Evolutionary conservation across 2,113 vertebrate species (phyloP), one percentile per base, ranked within the genome.

Genomic region (Ageneiosus marmoratus): DNA sequence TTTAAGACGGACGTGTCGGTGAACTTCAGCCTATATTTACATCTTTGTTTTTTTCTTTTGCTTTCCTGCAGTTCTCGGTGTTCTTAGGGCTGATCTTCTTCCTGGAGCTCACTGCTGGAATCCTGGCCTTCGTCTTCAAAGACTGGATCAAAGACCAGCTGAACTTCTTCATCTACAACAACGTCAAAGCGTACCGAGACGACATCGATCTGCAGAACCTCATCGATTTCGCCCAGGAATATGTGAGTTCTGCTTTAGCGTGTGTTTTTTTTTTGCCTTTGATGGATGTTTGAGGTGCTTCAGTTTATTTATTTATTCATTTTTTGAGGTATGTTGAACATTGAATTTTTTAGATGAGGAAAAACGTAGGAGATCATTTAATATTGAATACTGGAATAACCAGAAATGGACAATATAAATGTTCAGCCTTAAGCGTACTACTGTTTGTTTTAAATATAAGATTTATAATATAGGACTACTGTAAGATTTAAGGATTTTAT

Each of bases 81-180:
- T 97, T 97, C 92, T 92, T 97, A 56, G 96, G 96, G 78, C 95
- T 97, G 91, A 97, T 97, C 90, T 97, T 97, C 90, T 97, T 97
- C 93, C 87, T 97, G 93, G 96, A 97, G 92, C 92, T 97, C 86
- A 96, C 96, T 0, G 94, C 96, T 0, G 96, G 96, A 81, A 95
- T 97, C 90, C 92, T 97, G 37, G 96, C 96, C 87, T 97, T 97
- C 1, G 95, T 97, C 81, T 97, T 97, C 88, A 97, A 97, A 86
- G 96, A 96, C 90, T 97, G 96, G 96, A 96, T 97, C 92, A 96
- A 97, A 92, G 96, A 97, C 91, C 96, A 97, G 92, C 95, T 97
- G 62, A 97, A 97, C 90, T 93, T 97, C 89, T 97, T 97, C 91
- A 97, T 97, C 91, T 96, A 97, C 90, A 97, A 96, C 86, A 97